phyloP scores from a whole-genome alignment of 2,888 invertebrate genomes.

The Keiferia lycopersicella region DNA sequence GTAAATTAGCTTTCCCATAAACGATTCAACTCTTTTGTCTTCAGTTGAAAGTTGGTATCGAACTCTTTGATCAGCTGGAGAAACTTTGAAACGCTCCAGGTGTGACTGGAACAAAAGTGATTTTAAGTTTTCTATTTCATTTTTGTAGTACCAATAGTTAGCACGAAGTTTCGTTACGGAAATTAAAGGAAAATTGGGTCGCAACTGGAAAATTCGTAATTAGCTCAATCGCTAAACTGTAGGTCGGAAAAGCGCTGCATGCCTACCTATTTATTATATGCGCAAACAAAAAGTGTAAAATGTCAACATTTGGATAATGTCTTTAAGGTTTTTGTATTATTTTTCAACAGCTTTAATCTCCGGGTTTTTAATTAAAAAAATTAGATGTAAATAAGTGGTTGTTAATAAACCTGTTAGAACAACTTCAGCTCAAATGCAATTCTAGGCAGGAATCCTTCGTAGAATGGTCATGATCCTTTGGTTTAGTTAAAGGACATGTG shows the following conservation, averaged over 20 bases:
- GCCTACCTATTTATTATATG: not conserved
- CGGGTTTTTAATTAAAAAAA: too few relatives aligned
- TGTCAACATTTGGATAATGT: too few relatives aligned
- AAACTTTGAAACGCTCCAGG: slow-evolving; percentile 55
- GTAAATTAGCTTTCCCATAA: slow-evolving; percentile 36
- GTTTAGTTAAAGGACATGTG: too few relatives aligned
- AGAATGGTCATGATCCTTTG: too few relatives aligned
- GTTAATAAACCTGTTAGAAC: too few relatives aligned
- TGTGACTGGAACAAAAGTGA: slow-evolving; percentile 44
- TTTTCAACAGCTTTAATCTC: too few relatives aligned
- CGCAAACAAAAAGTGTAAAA: not conserved
- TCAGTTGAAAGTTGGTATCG: slow-evolving; percentile 44
- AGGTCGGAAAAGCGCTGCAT: not conserved
- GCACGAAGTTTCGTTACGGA: not conserved
- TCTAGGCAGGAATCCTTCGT: too few relatives aligned
- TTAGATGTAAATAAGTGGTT: too few relatives aligned
- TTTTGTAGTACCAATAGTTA: slow-evolving; percentile 19
- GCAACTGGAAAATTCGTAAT: slow-evolving; percentile 12
- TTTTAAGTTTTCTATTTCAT: slow-evolving; percentile 39
- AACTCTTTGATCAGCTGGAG: slow-evolving; percentile 52
- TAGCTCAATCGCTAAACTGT: not conserved
- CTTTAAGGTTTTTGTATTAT: too few relatives aligned
- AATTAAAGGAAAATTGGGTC: slow-evolving; percentile 12
- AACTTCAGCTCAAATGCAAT: too few relatives aligned
- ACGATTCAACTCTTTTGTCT: slow-evolving; percentile 40